Conservation (phyloP, 2,888 invertebrate species). For the Diarsia brunnea region DNA sequence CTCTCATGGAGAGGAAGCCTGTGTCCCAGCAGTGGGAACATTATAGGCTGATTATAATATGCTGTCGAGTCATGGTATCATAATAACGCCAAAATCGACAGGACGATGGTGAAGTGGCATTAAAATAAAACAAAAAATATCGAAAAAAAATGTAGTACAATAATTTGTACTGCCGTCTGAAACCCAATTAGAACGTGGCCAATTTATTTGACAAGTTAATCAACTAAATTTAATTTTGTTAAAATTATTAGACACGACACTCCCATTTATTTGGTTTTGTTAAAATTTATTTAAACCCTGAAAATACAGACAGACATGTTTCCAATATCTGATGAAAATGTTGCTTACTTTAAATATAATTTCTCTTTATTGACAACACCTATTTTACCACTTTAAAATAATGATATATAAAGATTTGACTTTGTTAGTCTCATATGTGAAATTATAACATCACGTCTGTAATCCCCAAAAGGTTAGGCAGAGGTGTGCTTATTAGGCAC, state of each 20-base stretch:
- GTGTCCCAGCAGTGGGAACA: no score
- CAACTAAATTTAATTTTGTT: slow-evolving; percentile 22
- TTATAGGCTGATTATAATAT: no score
- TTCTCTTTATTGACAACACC: not conserved
- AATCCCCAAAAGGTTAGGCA: not conserved
- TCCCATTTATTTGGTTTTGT: not conserved
- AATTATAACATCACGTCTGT: not conserved
- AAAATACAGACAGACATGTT: not conserved
- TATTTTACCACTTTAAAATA: not conserved
- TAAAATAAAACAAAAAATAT: not conserved
- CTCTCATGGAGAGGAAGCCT: no score
- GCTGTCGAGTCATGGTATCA: no score
- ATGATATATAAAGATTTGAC: not conserved
- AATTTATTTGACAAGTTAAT: slow-evolving; percentile 42
- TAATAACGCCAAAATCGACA: not conserved
- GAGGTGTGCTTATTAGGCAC: no score
- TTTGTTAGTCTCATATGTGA: not conserved
- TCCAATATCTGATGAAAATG: not conserved
- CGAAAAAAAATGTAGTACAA: not conserved
- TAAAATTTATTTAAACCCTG: not conserved
- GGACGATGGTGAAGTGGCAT: not conserved
- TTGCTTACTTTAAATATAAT: not conserved
- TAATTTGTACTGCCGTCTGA: slow-evolving; percentile 4
- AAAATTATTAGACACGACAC: slow-evolving; percentile 9
- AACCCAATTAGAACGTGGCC: slow-evolving; percentile 27